Evolutionary conservation across 2,113 vertebrate genomes (phyloP).

Genomic region (Vanacampus margaritifer): DNA sequence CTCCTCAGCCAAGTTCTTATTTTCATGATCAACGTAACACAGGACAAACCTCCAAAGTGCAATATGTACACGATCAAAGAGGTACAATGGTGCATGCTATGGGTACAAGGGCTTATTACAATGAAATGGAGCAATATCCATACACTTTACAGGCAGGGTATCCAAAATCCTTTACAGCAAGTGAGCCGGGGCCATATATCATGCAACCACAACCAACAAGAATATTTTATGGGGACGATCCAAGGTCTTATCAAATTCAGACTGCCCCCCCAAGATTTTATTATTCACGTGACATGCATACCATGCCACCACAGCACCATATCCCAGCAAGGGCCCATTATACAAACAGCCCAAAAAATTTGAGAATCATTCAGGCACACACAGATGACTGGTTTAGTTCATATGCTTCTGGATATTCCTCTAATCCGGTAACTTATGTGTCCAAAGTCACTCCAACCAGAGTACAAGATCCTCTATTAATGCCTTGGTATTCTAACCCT

Average conservation of each 20-base stretch:
- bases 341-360: constrained; percentile 72
- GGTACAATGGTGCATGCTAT: constrained; percentile 68
- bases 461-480: constrained; percentile 68
- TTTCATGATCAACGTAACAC: constrained; percentile 77
- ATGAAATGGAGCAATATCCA: constrained; percentile 65
- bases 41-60: constrained; percentile 73
- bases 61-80: constrained; percentile 76
- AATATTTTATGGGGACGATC: constrained; percentile 74
- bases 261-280: constrained; percentile 74
- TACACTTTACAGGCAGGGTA: constrained; percentile 65
- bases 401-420: constrained; percentile 68
- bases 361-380: constrained; percentile 74
- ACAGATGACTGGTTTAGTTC: constrained; percentile 83
- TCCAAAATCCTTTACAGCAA: constrained; percentile 67
- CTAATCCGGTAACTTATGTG: constrained; percentile 74
- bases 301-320: constrained; percentile 82
- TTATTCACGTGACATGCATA: constrained; percentile 79
- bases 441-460: constrained; percentile 74
- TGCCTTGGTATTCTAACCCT: constrained; percentile 79
- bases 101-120: constrained; percentile 63
- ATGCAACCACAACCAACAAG: constrained; percentile 77
- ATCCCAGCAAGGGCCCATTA: constrained; percentile 74
- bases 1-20: constrained; percentile 70
- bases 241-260: constrained; percentile 78
- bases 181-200: constrained; percentile 76